Percentiles rank a stretch among this genome's conserved stretches.
phyloP scores from a whole-genome alignment of 2,113 vertebrate species.

The Phylloscopus trochiloides region DNA sequence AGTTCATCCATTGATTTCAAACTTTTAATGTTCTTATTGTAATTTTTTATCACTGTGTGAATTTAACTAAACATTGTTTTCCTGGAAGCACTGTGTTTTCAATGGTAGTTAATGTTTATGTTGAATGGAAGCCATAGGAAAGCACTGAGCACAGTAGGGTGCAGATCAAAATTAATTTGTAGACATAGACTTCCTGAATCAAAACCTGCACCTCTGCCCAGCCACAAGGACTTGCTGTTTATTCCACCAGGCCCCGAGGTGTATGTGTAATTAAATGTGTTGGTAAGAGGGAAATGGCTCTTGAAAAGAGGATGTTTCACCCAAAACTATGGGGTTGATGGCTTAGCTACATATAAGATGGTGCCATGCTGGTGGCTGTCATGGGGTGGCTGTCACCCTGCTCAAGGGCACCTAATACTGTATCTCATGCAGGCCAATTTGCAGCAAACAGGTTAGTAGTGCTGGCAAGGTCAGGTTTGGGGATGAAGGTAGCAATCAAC shows the following conservation, averaged over 20 bases:
- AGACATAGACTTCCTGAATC: not conserved
- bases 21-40: not conserved
- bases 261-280: not conserved
- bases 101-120: not conserved
- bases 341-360: rapidly evolving
- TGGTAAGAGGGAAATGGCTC: not conserved
- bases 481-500: not conserved
- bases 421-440: not conserved
- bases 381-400: not conserved
- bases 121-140: not conserved
- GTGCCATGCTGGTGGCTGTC: not conserved
- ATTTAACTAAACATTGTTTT: not conserved
- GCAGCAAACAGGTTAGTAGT: not conserved
- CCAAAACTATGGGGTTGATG: not conserved
- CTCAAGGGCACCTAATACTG: not conserved
- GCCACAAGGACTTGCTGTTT: not conserved
- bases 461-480: not conserved
- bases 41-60: not conserved
- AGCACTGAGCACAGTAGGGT: not conserved
- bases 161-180: not conserved
- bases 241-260: not conserved
- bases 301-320: not conserved
- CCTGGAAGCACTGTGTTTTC: not conserved
- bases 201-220: not conserved
- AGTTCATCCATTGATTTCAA: not conserved